Conservation (phyloP, 2,888 invertebrate genomes). For the Melinaea menophilus region DNA sequence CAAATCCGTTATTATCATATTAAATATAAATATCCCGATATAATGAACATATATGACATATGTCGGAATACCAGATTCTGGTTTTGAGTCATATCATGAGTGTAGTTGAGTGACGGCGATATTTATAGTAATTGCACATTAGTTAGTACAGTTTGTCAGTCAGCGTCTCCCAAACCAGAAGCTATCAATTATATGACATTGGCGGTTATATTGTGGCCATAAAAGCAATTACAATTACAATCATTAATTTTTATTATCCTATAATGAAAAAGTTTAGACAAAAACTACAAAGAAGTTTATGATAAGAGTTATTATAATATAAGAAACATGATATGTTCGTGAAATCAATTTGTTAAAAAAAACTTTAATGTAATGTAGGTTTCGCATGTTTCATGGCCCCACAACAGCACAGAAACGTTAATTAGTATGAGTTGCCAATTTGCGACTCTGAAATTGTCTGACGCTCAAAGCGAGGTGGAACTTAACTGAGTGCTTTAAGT, state of each 20-base stretch:
- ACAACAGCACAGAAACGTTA: constrained; percentile 56
- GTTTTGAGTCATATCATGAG: neutral
- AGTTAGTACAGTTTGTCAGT: constrained; percentile 8
- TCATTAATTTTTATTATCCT: too few relatives aligned
- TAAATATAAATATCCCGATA: too few relatives aligned
- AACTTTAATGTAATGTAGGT: neutral
- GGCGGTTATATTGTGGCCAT: constrained; percentile 36
- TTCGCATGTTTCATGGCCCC: constrained; percentile 36
- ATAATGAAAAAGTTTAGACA: too few relatives aligned
- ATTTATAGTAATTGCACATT: constrained; percentile 10
- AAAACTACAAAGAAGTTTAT: too few relatives aligned
- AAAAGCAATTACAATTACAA: constrained; percentile 17
- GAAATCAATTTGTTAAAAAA: too few relatives aligned
- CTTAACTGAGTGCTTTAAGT: constrained; percentile 8
- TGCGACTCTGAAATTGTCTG: constrained; percentile 61
- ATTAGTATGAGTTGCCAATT: constrained; percentile 67
- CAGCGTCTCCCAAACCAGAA: constrained; percentile 33
- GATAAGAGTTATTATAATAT: too few relatives aligned
- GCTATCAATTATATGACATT: constrained; percentile 57
- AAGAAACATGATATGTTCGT: too few relatives aligned
- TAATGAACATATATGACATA: too few relatives aligned
- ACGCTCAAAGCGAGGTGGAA: constrained; percentile 22
- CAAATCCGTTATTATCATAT: too few relatives aligned
- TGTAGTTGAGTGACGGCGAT: constrained; percentile 3
- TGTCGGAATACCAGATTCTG: neutral